Conservation (phyloP, 2,888 invertebrate species). For the Mesorhabditis sp. region DNA sequence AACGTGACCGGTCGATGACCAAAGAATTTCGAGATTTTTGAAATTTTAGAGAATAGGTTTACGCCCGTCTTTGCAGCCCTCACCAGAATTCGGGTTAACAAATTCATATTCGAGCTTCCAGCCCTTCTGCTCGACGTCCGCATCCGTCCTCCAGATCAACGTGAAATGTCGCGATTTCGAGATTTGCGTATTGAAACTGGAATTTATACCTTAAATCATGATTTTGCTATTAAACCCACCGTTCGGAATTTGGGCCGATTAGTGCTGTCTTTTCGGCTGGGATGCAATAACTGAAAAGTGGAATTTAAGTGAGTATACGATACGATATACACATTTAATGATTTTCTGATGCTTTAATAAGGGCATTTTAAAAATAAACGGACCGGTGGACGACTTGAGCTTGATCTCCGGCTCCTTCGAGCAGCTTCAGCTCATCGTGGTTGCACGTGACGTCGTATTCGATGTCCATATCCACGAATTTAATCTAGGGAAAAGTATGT, state of each 20-base stretch:
- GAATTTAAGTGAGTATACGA: not conserved
- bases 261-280: not conserved
- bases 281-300: not conserved
- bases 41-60: too few relatives aligned
- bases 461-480: slow-evolving; percentile 40
- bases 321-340: not conserved
- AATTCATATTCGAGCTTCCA: slow-evolving; percentile 46
- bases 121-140: slow-evolving; percentile 24
- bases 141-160: slow-evolving; percentile 39
- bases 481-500: slow-evolving; percentile 28
- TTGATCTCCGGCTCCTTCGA: slow-evolving; percentile 22
- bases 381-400: not conserved
- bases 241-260: not conserved
- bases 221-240: not conserved
- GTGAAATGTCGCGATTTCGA: slow-evolving; percentile 22
- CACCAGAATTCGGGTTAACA: slow-evolving; percentile 23
- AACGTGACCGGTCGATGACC: too few relatives aligned
- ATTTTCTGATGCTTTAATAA: not conserved
- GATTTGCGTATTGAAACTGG: not conserved
- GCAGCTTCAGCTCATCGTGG: slow-evolving; percentile 24
- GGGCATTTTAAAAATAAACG: not conserved
- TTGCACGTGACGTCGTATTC: slow-evolving; percentile 37
- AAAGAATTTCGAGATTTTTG: too few relatives aligned
- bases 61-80: not conserved
- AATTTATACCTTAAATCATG: not conserved